Base-by-base conservation (phyloP, 2,797 vertebrate genomes). In the Australoheros facetus region DNA sequence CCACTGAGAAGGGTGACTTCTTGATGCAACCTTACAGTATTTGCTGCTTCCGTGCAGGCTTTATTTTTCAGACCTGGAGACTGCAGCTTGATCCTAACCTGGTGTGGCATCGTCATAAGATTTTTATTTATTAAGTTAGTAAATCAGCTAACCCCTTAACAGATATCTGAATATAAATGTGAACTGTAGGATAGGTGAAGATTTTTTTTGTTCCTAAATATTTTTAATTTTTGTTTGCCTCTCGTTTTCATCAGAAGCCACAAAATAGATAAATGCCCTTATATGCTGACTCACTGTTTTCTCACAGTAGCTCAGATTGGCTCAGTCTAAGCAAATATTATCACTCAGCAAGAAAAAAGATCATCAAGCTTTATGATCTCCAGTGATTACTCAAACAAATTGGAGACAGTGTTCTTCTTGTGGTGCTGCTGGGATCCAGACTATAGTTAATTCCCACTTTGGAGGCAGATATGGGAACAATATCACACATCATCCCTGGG, bases 381-480 rank as follows among this genome's bases (percentile, higher is more conserved):
- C 78, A 62, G 79, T 70, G 87, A 89, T 89, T 85, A 82, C 73
- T 59, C 48, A 9, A 71, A 60, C 60, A 81, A 78, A 80, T 48
- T 79, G 81, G 76, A 88, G 81, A 60, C 81, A 12, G 69, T 55
- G 84, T 87, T 85, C 81, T 88, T 89, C 79, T 85, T 88, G 75
- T 85, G 37, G 76, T 28, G 23, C 81, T 80, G 78, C 86, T 86
- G 82, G 64, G 78, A 91, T 81, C 73, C 66, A 17, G 59, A 86
- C 78, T 85, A 30, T 55, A 81, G 48, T 89, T 93, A 88, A 93
- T 91, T 94, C 91, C 90, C 78, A 79, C 77, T 88, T 85, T 89
- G 81, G 90, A 91, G 80, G 75, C 83, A 78, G 80, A 89, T 84
- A 92, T 88, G 89, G 85, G 90, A 94, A 90, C 85, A 87, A 91